These are phyloP conservation scores for Paelopatides confundens DNA, from an alignment of 53 echinoderm and acorn worm genomes.

Conservation along the genomic window DNA sequence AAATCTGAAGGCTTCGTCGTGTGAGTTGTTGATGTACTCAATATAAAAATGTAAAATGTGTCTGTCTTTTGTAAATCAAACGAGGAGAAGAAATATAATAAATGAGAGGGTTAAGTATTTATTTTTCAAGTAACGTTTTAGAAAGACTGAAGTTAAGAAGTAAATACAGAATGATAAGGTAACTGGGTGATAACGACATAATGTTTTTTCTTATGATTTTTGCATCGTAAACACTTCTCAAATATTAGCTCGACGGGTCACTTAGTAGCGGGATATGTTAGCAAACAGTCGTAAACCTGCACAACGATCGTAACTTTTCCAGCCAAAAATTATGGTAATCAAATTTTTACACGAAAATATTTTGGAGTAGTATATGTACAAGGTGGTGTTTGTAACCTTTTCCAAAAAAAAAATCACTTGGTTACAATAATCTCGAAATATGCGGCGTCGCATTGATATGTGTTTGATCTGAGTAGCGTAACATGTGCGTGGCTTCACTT, in stretches of 20 bases:
- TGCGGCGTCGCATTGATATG: too few relatives aligned
- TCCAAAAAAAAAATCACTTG: too few relatives aligned
- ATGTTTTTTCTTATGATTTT: conserved; percentile 18
- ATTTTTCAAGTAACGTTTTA: neutral
- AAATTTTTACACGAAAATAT: neutral
- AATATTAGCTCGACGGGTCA: conserved; percentile 20
- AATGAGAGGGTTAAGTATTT: neutral
- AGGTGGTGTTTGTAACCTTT: too few relatives aligned
- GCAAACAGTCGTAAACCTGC: conserved; percentile 35
- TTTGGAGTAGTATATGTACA: neutral
- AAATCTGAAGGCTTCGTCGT: too few relatives aligned
- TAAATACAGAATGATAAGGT: conserved; percentile 6
- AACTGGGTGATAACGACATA: conserved; percentile 30
- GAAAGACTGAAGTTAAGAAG: too few relatives aligned
- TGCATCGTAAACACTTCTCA: neutral
- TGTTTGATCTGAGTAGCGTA: too few relatives aligned
- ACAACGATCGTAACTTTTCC: conserved; percentile 14
- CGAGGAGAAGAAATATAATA: too few relatives aligned
- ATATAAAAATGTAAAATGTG: too few relatives aligned
- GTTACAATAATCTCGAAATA: too few relatives aligned
- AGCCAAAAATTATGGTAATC: neutral
- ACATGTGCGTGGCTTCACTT: too few relatives aligned
- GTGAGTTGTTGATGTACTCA: too few relatives aligned
- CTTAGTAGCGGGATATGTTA: conserved; percentile 8
- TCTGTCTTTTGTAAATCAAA: too few relatives aligned